Evolutionary conservation across 2,888 invertebrate species (phyloP).

Genomic region (Bombyx huttoni): DNA sequence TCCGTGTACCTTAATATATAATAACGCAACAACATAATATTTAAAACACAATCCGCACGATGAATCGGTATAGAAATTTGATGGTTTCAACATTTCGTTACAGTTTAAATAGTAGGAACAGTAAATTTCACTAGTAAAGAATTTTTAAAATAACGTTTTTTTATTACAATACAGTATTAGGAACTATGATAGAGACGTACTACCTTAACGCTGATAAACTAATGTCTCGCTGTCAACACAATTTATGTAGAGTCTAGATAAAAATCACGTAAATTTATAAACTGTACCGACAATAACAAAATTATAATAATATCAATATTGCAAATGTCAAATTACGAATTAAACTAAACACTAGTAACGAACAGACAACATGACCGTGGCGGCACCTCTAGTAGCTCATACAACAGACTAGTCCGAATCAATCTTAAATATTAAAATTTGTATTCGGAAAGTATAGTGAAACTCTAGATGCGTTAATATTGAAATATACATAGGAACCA

Average conservation of each 20-base stretch:
- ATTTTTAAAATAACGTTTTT: constrained; percentile 66
- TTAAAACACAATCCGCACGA: not conserved
- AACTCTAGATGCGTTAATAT: constrained; percentile 73
- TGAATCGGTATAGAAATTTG: constrained; percentile 22
- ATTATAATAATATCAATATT: constrained; percentile 18
- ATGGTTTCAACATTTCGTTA: constrained; percentile 34
- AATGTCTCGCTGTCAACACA: constrained; percentile 55
- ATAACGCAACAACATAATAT: constrained; percentile 6
- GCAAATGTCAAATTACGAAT: constrained; percentile 25
- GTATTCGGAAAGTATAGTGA: constrained; percentile 73
- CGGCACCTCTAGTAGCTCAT: constrained; percentile 61
- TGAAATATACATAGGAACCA: constrained; percentile 75
- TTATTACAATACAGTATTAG: constrained; percentile 70
- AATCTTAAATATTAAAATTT: constrained; percentile 73
- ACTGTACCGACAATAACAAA: constrained; percentile 45
- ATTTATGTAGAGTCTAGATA: constrained; percentile 20
- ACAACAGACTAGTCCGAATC: constrained; percentile 71
- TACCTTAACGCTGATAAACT: constrained; percentile 60
- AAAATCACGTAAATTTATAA: constrained; percentile 30
- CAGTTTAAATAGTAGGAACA: constrained; percentile 69
- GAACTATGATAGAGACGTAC: constrained; percentile 70
- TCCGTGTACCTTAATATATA: constrained; percentile 7
- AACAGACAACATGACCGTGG: constrained; percentile 66
- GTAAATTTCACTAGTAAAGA: constrained; percentile 70
- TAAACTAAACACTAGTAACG: constrained; percentile 27